phyloP scores from a whole-genome alignment of 2,797 vertebrate species.

The Rhabdophis nuchalis region DNA sequence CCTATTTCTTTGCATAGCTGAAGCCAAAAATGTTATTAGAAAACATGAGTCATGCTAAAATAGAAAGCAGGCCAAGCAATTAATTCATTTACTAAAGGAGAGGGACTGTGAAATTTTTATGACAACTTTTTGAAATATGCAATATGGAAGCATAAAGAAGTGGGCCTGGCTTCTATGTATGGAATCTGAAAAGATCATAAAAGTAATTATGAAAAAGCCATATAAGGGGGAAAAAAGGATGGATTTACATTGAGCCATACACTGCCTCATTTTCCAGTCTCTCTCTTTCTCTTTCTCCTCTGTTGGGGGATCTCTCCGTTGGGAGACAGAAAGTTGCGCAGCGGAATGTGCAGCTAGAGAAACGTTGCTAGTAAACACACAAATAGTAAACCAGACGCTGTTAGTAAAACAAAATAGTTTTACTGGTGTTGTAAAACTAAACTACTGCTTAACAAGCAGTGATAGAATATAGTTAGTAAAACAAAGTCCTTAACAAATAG shows the following conservation, averaged over 20 bases:
- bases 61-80: slow-evolving; percentile 15
- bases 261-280: neutral
- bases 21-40: slow-evolving; percentile 10
- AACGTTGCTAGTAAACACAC: no score
- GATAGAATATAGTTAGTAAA: no score
- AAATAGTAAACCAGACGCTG: no score
- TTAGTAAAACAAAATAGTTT: no score
- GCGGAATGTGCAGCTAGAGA: no score
- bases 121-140: slow-evolving; percentile 25
- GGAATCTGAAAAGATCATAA: slow-evolving; percentile 3
- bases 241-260: neutral
- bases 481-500: no score
- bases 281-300: no score
- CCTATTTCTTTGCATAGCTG: slow-evolving; percentile 18
- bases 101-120: slow-evolving; percentile 10
- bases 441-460: no score
- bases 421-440: no score
- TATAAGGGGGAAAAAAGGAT: no score
- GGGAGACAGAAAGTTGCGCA: no score
- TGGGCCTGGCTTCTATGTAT: neutral
- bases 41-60: slow-evolving; percentile 29
- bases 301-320: no score
- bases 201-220: slow-evolving; percentile 6
- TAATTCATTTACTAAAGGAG: slow-evolving; percentile 11
- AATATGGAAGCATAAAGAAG: neutral